Evolutionary conservation across 2,113 vertebrate genomes (phyloP).

Genomic region (Rhodinocichla rosea): DNA sequence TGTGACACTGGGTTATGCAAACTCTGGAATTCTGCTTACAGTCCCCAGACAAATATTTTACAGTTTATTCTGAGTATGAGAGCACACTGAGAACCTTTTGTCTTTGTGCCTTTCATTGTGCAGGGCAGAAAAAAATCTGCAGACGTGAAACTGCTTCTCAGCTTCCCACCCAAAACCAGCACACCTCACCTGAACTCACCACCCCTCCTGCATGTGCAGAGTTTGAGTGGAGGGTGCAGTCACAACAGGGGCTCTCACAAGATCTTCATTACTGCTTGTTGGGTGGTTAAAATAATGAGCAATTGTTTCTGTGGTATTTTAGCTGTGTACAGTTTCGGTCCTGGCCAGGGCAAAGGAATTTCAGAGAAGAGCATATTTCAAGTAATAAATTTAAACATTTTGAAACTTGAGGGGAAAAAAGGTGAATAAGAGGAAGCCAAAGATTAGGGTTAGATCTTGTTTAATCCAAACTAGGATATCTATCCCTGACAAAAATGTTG

Average conservation of each 20-base stretch:
- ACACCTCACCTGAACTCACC: neutral
- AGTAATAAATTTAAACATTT: neutral
- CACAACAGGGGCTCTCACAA: neutral
- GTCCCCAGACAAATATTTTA: neutral
- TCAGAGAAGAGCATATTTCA: neutral
- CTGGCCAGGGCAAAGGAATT: neutral
- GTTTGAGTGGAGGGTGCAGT: neutral
- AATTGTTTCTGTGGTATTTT: neutral
- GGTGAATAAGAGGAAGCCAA: neutral
- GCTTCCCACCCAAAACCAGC: neutral
- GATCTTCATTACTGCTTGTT: neutral
- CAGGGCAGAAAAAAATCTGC: neutral
- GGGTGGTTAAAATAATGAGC: neutral
- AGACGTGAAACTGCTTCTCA: neutral
- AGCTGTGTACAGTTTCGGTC: neutral
- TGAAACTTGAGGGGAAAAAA: neutral
- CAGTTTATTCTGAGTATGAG: neutral
- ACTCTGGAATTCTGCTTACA: neutral
- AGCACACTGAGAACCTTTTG: neutral
- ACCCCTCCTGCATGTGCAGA: neutral
- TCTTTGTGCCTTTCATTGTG: neutral
- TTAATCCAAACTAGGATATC: slow-evolving; percentile 28
- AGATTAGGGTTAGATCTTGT: neutral
- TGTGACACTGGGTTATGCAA: neutral
- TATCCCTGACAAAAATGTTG: slow-evolving; percentile 10